phyloP scores from a whole-genome alignment of 2,797 vertebrate genomes.

The Chanos chanos region DNA sequence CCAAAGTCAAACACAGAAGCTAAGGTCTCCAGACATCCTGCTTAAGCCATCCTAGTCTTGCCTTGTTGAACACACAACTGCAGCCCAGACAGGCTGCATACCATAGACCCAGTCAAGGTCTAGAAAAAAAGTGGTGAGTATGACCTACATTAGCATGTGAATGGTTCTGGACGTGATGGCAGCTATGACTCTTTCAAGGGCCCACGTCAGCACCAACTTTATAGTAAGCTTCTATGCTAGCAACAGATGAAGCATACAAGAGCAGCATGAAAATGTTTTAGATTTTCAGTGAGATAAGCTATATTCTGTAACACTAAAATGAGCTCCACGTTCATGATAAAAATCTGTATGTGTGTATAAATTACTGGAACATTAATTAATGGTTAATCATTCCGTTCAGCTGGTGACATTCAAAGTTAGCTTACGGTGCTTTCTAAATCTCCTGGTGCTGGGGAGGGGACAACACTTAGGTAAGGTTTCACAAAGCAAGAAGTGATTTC shows the following conservation, averaged over 20 bases:
- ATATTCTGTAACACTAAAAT: no score
- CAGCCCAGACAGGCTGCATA: conserved; percentile 51
- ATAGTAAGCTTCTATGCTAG: not conserved
- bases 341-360: no score
- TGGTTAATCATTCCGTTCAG: no score
- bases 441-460: no score
- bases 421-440: no score
- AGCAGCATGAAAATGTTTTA: no score
- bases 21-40: not conserved
- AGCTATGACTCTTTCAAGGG: conserved; percentile 14
- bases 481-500: conserved; percentile 5
- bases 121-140: conserved; percentile 40
- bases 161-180: conserved; percentile 17
- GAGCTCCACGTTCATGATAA: no score
- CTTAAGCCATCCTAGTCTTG: no score
- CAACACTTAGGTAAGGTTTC: not conserved
- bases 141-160: conserved; percentile 48
- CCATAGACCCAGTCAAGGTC: conserved; percentile 49
- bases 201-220: conserved; percentile 8
- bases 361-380: no score
- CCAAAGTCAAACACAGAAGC: not conserved
- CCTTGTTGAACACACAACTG: conserved; percentile 31
- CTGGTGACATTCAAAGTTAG: no score
- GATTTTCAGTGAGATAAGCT: no score
- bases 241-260: no score